Conservation (phyloP, 2,797 vertebrate genomes). For the Pangasius larnaudii region DNA sequence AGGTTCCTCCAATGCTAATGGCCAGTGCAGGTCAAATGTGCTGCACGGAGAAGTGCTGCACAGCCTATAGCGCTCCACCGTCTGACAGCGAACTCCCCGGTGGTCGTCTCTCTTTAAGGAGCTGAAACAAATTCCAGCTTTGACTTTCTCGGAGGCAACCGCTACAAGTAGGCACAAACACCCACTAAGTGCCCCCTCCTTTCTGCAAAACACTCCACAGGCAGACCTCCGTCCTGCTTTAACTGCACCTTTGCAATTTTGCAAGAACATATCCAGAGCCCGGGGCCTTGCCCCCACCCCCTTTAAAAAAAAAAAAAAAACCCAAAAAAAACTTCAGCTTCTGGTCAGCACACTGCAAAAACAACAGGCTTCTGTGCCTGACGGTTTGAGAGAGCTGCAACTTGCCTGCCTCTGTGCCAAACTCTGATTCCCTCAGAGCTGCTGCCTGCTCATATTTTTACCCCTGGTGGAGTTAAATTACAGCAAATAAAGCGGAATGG, state of each 20-base stretch:
- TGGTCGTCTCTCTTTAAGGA: slow-evolving; percentile 72
- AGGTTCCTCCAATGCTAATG: slow-evolving; percentile 75
- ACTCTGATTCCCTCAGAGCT: slow-evolving; percentile 78
- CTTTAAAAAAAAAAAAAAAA: slow-evolving; percentile 15
- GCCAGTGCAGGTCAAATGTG: slow-evolving; percentile 73
- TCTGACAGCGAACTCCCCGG: slow-evolving; percentile 71
- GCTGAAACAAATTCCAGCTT: slow-evolving; percentile 70
- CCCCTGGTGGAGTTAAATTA: slow-evolving; percentile 89
- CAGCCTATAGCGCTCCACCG: slow-evolving; percentile 71
- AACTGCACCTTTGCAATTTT: slow-evolving; percentile 74
- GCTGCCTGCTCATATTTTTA: slow-evolving; percentile 93
- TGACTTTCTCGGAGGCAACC: slow-evolving; percentile 63
- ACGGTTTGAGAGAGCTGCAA: slow-evolving; percentile 65
- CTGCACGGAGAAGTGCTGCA: slow-evolving; percentile 72
- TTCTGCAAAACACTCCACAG: slow-evolving; percentile 56
- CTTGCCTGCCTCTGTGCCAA: slow-evolving; percentile 73
- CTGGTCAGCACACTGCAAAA: slow-evolving; percentile 52
- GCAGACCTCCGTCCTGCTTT: slow-evolving; percentile 72
- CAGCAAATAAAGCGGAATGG: slow-evolving; percentile 91
- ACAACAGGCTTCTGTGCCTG: slow-evolving; percentile 69
- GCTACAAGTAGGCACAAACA: slow-evolving; percentile 42
- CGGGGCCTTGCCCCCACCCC: slow-evolving; percentile 24
- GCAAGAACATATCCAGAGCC: slow-evolving; percentile 69
- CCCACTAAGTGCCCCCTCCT: slow-evolving; percentile 9
- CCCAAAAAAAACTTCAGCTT: slow-evolving; percentile 6